Base-by-base conservation (phyloP, 1,140 invertebrate species). In the Rhopalosiphum padi region DNA sequence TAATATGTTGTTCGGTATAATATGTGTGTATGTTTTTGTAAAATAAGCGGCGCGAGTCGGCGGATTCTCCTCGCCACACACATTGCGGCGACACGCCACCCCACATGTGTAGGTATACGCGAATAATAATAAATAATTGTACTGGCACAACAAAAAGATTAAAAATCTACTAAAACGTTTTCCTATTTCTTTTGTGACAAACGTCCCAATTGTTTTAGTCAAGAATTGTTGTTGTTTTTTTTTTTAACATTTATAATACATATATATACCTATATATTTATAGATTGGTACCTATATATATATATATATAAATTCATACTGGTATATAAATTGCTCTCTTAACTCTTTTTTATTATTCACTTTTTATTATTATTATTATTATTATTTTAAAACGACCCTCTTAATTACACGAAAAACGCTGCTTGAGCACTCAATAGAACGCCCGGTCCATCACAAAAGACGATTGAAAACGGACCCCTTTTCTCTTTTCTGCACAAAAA, bases 371-470 rank as follows among this genome's bases (percentile, higher is more conserved):
- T 51, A 46, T 91, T 91, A 83, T 93, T 51, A 51, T 48, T 83
- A 92, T 93, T 93, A 91, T 93, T 93, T 93, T 93, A 53, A 93
- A 93, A 86, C 91, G 77, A 93, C 91, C 91, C 91, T 93, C 91
- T 93, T 93, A 93, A 93, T 93, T 93, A 93, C 91, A 85, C 77
- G 91, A 93, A 93, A 86, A 93, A 86, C 91, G 77, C 35, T 51
- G 91, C 48, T 93, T 46, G 48, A 86, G 46, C 68, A 51, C 48
- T 86, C 82, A 93, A 93, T 93, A 93, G 91, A 83, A 53, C 48
- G 91, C 30, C 55, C 21, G 46, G 51, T 82, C 91, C 48, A 37
- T 86, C 91, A 93, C 91, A 93, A 93, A 93, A 93, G 91, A 30
- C 77, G 91, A 93, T 93, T 92, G 82, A 93, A 93, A 93, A 93